phyloP scores from a whole-genome alignment of 2,888 invertebrate genomes.

The Drosophila prolongata region DNA sequence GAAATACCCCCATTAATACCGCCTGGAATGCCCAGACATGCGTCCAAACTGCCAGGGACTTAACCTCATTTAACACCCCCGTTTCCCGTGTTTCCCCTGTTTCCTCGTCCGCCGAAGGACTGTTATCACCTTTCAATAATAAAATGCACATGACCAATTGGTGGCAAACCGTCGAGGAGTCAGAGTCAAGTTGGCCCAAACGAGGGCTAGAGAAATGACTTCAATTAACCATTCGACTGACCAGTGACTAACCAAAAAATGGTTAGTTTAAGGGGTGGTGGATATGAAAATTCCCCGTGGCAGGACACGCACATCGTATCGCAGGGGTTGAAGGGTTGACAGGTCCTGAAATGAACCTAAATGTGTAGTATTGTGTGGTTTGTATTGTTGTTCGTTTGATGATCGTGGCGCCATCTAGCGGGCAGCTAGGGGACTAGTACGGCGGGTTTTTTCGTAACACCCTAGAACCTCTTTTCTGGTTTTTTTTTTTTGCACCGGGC shows the following conservation, averaged over 20 bases:
- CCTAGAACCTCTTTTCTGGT: not conserved
- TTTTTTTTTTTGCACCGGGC: not conserved
- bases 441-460: not conserved
- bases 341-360: conserved; percentile 19
- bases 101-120: not conserved
- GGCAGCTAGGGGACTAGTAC: not conserved
- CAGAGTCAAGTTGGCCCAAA: conserved; percentile 41
- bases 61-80: conserved; percentile 73
- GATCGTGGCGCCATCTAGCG: conserved; percentile 65
- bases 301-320: conserved; percentile 50
- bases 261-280: conserved; percentile 18
- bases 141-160: conserved; percentile 56
- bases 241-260: conserved; percentile 73
- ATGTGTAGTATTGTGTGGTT: not conserved
- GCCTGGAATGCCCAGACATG: conserved; percentile 50
- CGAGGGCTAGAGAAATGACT: conserved; percentile 73
- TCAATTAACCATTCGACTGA: conserved; percentile 70
- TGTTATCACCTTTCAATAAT: conserved; percentile 78
- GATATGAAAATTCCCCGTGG: not conserved
- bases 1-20: conserved; percentile 17
- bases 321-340: conserved; percentile 56
- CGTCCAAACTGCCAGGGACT: conserved; percentile 38
- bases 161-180: conserved; percentile 14
- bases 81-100: not conserved
- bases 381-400: conserved; percentile 13